These are phyloP conservation scores for Hydrolagus colliei DNA, from an alignment of 2,797 vertebrate species.

Conservation along the genomic window DNA sequence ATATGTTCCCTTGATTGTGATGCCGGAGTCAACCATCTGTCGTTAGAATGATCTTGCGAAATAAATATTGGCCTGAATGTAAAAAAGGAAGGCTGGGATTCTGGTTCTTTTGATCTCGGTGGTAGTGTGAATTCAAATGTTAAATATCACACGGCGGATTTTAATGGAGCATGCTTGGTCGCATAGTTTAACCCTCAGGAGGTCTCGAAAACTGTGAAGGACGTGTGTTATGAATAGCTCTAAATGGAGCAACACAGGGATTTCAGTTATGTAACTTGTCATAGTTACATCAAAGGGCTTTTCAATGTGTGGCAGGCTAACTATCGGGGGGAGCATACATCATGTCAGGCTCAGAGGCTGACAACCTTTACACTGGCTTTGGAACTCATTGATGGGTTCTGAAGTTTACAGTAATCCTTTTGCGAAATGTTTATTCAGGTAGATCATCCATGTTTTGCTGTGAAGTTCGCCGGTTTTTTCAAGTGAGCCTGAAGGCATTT, in stretches of 20 bases:
- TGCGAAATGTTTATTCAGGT: slow-evolving; percentile 1
- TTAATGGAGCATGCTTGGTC: slow-evolving; percentile 3
- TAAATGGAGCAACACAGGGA: neutral
- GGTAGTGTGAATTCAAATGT: neutral
- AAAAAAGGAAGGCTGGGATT: neutral
- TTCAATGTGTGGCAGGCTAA: neutral
- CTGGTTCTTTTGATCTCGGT: neutral
- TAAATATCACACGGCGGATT: neutral
- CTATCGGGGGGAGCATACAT: neutral
- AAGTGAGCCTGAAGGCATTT: slow-evolving; percentile 2
- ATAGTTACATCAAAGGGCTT: neutral
- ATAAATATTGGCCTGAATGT: slow-evolving; percentile 14
- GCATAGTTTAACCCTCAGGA: slow-evolving; percentile 13
- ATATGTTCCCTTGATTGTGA: neutral
- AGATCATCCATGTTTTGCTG: neutral
- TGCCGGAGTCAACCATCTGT: neutral
- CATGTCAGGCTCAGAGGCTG: neutral
- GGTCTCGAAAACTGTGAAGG: neutral
- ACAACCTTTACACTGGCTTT: neutral
- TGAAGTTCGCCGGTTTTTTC: neutral
- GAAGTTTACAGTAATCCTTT: neutral
- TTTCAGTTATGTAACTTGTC: slow-evolving; percentile 7
- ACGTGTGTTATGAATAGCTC: neutral
- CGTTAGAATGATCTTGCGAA: neutral
- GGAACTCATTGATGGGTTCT: slow-evolving; percentile 2